Conservation (phyloP, 1,140 invertebrate species). For the Neoseiulus cucumeris region DNA sequence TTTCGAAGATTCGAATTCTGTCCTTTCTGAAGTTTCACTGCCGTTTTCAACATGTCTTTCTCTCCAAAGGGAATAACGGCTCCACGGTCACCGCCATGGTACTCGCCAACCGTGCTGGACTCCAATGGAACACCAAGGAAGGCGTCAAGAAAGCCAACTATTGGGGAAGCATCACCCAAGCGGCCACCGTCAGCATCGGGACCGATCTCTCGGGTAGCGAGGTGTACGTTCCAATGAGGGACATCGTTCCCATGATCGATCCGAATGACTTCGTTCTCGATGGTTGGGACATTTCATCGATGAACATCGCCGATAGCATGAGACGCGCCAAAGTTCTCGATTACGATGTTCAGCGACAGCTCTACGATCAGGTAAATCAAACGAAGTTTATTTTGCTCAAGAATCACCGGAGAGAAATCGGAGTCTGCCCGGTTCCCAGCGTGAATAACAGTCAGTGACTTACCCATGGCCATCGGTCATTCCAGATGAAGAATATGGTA, state of each 20-base stretch:
- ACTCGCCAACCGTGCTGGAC: conserved; percentile 57
- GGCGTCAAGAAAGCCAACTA: conserved; percentile 53
- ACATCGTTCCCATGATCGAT: conserved; percentile 66
- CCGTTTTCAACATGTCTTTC: no score
- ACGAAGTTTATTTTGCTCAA: background rate
- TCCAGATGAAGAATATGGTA: conserved; percentile 46
- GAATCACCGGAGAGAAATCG: no score
- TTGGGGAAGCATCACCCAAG: conserved; percentile 71
- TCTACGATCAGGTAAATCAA: conserved; percentile 15
- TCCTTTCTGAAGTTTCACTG: no score
- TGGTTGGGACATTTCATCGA: conserved; percentile 85
- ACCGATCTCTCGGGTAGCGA: conserved; percentile 39
- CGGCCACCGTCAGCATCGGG: conserved; percentile 64
- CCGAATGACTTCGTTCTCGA: conserved; percentile 72
- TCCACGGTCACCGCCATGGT: conserved; percentile 75
- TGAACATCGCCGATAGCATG: conserved; percentile 68
- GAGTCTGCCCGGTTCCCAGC: no score
- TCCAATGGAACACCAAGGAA: conserved; percentile 64
- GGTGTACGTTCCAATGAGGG: conserved; percentile 56
- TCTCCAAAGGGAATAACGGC: conserved; percentile 59
- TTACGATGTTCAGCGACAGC: conserved; percentile 31
- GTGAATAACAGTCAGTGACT: no score
- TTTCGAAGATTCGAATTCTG: no score
- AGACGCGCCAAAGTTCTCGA: conserved; percentile 45
- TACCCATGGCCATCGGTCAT: no score